Percentiles rank a stretch among this genome's conserved stretches.
phyloP scores from a whole-genome alignment of 2,113 vertebrate species.

The Lonchura striata region DNA sequence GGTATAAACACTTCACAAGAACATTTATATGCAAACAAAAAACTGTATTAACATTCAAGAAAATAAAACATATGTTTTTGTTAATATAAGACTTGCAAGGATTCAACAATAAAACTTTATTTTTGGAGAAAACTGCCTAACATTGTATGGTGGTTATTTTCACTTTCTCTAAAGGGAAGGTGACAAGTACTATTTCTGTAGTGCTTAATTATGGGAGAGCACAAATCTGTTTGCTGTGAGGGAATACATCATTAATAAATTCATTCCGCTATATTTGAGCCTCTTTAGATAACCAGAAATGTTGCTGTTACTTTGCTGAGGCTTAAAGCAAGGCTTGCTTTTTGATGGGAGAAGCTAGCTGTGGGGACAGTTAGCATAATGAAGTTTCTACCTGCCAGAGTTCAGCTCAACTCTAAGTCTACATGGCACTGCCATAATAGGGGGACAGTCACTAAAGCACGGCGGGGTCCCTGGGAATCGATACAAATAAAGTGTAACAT shows the following conservation, averaged over 20 bases:
- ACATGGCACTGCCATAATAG: background rate
- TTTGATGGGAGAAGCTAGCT: background rate
- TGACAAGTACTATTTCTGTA: background rate
- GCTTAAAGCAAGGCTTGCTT: background rate
- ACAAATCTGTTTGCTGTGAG: conserved; percentile 4
- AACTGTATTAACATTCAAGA: background rate
- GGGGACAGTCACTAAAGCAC: background rate
- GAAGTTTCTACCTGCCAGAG: background rate
- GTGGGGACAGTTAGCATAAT: background rate
- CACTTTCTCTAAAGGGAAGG: background rate
- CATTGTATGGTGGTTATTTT: background rate
- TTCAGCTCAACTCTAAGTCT: background rate
- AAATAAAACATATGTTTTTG: conserved; percentile 42
- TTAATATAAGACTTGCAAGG: background rate
- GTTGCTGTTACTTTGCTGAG: background rate
- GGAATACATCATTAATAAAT: background rate
- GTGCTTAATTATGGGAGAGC: background rate
- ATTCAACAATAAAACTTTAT: background rate
- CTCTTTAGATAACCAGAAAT: background rate
- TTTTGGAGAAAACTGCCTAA: background rate
- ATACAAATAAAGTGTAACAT: background rate
- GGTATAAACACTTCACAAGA: conserved; percentile 1
- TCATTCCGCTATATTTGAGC: background rate
- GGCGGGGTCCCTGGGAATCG: background rate
- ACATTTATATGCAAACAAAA: conserved; percentile 42